Percentiles rank a stretch among this genome's conserved stretches.
Evolutionary conservation across 2,113 vertebrate genomes (phyloP).

Genomic region (Castor canadensis): DNA sequence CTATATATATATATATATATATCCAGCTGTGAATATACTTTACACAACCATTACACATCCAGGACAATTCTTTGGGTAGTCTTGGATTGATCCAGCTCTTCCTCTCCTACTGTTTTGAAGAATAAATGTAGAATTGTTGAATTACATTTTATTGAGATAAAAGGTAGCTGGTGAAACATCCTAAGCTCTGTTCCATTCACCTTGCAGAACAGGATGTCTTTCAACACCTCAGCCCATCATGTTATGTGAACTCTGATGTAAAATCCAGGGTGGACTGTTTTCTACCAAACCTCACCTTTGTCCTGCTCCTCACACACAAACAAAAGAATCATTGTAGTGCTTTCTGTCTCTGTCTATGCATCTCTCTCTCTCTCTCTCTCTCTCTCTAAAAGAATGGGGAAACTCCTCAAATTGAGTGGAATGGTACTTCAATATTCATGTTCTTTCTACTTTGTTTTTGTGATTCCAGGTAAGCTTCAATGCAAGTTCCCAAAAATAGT

Average conservation of each 20-base stretch:
- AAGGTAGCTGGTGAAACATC: too few species aligned
- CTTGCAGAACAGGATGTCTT: background rate
- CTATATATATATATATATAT: too few species aligned
- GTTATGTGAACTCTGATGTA: background rate
- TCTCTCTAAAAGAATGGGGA: background rate
- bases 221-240: background rate
- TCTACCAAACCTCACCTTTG: too few species aligned
- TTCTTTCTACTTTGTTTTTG: background rate
- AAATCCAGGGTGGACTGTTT: background rate
- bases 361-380: too few species aligned
- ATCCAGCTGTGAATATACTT: too few species aligned
- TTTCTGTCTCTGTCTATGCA: too few species aligned
- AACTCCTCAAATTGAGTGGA: background rate
- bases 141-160: background rate
- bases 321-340: too few species aligned
- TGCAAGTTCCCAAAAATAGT: background rate
- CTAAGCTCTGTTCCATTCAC: background rate
- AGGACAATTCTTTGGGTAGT: background rate
- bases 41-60: background rate
- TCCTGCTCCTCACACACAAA: too few species aligned
- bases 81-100: background rate
- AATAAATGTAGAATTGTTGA: background rate
- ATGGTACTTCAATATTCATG: background rate
- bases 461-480: background rate
- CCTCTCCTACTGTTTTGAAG: background rate